A percentile compares a stretch with the other conserved stretches of the same genome.
These are phyloP conservation scores for Babylonia areolata DNA, from an alignment of 1,140 invertebrate genomes.

Conservation along the genomic window DNA sequence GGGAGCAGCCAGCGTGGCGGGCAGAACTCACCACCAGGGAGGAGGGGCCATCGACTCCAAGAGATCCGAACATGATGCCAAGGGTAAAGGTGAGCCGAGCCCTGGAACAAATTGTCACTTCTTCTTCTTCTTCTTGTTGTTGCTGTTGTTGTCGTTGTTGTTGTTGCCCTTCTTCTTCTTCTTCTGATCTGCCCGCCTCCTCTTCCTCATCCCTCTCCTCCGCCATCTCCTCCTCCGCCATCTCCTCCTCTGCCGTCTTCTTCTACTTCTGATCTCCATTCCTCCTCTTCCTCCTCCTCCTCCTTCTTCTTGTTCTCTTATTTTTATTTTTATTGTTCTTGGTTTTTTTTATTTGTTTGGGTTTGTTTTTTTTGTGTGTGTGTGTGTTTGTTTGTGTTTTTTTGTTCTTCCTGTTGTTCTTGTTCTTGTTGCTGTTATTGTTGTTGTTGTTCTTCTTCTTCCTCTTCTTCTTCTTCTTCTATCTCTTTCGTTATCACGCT, in stretches of 20 bases:
- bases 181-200: too few relatives aligned
- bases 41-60: neutral
- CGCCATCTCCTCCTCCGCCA: too few relatives aligned
- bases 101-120: too few relatives aligned
- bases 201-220: too few relatives aligned
- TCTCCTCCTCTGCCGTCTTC: neutral
- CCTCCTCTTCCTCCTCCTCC: neutral
- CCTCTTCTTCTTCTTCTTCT: neutral
- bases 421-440: too few relatives aligned
- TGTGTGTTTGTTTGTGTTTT: neutral
- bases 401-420: neutral
- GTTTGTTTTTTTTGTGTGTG: neutral
- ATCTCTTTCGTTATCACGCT: too few relatives aligned
- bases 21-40: neutral
- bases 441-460: too few relatives aligned
- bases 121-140: too few relatives aligned
- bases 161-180: too few relatives aligned
- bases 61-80: neutral
- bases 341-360: neutral
- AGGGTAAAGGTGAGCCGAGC: neutral
- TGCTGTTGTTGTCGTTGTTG: neutral
- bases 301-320: neutral
- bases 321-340: too few relatives aligned
- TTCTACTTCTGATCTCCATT: neutral
- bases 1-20: neutral